Percentiles rank a stretch among this genome's conserved stretches.
phyloP scores from a whole-genome alignment of 2,888 invertebrate genomes.

The Xestia rhomboidea region DNA sequence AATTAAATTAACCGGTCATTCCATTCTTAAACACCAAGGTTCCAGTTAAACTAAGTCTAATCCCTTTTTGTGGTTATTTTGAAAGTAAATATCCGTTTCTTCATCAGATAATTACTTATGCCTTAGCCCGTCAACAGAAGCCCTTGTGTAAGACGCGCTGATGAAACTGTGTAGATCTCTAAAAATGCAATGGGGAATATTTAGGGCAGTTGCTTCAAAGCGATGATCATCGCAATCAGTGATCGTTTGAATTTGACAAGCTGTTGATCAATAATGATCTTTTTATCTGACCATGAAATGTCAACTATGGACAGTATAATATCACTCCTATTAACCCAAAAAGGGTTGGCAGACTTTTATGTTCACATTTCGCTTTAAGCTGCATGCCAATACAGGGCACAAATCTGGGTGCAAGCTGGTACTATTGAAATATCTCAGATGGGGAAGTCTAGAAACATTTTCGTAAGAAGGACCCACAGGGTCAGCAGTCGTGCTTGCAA shows the following conservation, averaged over 20 bases:
- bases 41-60: conserved; percentile 44
- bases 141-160: conserved; percentile 59
- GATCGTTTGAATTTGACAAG: conserved; percentile 41
- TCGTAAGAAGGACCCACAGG: not conserved
- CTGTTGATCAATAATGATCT: conserved; percentile 36
- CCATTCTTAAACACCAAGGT: conserved; percentile 49
- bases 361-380: not conserved
- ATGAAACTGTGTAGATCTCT: conserved; percentile 55
- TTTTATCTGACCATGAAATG: conserved; percentile 10
- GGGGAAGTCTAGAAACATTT: not conserved
- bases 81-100: conserved; percentile 54
- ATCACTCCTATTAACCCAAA: too few relatives aligned
- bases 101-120: conserved; percentile 64
- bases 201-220: conserved; percentile 61
- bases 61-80: conserved; percentile 52
- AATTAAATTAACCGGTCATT: conserved; percentile 16
- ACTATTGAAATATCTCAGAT: not conserved
- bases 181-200: conserved; percentile 49
- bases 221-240: conserved; percentile 39
- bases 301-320: not conserved
- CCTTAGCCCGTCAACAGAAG: conserved; percentile 47
- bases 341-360: not conserved
- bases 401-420: not conserved
- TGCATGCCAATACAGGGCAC: not conserved
- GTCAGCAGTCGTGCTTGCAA: not conserved